These are phyloP conservation scores for Cirrhinus molitorella DNA, from an alignment of 2,797 vertebrate species.

Conservation along the genomic window DNA sequence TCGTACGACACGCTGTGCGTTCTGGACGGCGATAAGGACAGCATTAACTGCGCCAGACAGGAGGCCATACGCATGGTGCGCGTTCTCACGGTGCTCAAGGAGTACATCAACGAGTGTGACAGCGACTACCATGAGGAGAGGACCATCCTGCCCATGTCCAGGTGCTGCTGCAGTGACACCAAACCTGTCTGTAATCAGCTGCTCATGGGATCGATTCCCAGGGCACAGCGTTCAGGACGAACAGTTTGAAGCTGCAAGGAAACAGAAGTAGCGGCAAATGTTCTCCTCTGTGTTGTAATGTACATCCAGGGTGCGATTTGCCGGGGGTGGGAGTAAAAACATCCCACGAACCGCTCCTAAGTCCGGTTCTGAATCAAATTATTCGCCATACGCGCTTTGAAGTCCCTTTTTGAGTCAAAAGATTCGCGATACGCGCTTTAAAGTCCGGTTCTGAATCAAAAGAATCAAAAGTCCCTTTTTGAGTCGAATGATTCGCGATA, in stretches of 20 bases:
- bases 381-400: no score
- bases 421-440: no score
- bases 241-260: background rate
- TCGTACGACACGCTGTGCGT: slow-evolving; percentile 97
- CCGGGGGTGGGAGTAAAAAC: no score
- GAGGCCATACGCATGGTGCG: slow-evolving; percentile 98
- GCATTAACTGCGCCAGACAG: slow-evolving; percentile 96
- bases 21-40: slow-evolving; percentile 98
- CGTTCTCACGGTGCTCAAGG: slow-evolving; percentile 94
- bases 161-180: slow-evolving; percentile 74
- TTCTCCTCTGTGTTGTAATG: background rate
- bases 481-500: no score
- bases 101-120: slow-evolving; percentile 99
- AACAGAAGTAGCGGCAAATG: background rate
- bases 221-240: background rate
- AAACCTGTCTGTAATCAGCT: no score
- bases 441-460: no score
- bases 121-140: slow-evolving; percentile 98
- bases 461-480: no score
- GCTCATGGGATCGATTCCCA: background rate
- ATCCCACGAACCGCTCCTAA: no score
- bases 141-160: slow-evolving; percentile 98
- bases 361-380: no score
- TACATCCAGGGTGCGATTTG: no score
- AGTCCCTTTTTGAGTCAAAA: no score